These are phyloP conservation scores for Yponomeuta plumbellus DNA, from an alignment of 2,888 invertebrate genomes.

Conservation along the genomic window DNA sequence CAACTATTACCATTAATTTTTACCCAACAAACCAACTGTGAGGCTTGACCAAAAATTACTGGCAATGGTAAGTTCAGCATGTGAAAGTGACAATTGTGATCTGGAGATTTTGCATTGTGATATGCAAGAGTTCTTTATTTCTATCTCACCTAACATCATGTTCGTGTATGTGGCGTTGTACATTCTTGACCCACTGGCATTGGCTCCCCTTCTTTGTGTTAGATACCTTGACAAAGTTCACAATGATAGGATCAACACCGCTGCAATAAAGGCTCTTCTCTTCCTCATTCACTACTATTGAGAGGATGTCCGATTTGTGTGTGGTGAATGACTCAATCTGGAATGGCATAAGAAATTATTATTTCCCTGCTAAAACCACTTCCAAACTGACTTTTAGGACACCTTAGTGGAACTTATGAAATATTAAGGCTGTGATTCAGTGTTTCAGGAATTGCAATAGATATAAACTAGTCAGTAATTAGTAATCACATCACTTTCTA, in stretches of 20 bases:
- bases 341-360: constrained; percentile 25
- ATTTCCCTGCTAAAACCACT: no score
- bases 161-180: constrained; percentile 87
- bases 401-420: background rate
- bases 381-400: no score
- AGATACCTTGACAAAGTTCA: constrained; percentile 82
- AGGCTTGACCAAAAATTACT: no score
- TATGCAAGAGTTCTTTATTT: background rate
- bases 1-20: no score
- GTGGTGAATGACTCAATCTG: constrained; percentile 85
- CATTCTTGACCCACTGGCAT: constrained; percentile 89
- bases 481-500: no score
- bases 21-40: no score
- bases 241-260: constrained; percentile 89
- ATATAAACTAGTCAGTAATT: no score
- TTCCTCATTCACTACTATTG: constrained; percentile 83
- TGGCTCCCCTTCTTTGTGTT: constrained; percentile 63
- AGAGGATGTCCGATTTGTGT: constrained; percentile 88
- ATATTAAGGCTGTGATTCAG: no score
- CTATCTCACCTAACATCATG: constrained; percentile 84
- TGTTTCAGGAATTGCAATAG: no score
- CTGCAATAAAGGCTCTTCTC: constrained; percentile 84
- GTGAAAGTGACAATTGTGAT: no score
- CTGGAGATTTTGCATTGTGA: no score
- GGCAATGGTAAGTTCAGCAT: no score